Evolutionary conservation across 2,888 invertebrate genomes (phyloP), one percentile per base, ranked within the genome.

Genomic region (Glaucopsyche alexis): DNA sequence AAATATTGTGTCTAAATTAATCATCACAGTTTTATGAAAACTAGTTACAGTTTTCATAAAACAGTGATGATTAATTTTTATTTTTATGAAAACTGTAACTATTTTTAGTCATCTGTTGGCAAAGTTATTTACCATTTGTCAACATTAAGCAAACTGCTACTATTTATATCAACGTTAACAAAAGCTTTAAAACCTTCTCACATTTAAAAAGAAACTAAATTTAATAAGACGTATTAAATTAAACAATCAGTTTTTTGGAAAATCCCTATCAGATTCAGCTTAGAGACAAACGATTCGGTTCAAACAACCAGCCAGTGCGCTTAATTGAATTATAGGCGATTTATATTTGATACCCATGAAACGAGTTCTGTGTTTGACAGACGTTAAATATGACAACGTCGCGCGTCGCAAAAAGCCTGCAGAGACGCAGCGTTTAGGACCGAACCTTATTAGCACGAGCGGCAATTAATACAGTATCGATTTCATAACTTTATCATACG

Each of bases 331-430:
- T 60, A 60, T 60, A 60, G 60, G 7, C 60, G 60, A 60, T 60
- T 29, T 60, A 60, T 60, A 38, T 60, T 60, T 13, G 60, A 60
- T 60, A 38, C 7, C 19, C 60, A 60, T 38, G 60, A 60, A 60
- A 60, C 60, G 60, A 60, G 29, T 60, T 60, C 29, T 60, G 60
- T 60, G 64, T 64, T 16, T 47, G 47, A 50, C 71, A 55, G 64
- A 66, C 74, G 74, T 74, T 74, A 77, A 72, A 76, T 72, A 74
- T 75, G 73, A 73, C 73, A 75, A 74, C 73, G 71, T 69, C 75
- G 71, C 47, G 73, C 73, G 71, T 69, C 75, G 71, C 47, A 69
- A 67, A 76, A 75, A 74, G 73, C 72, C 29, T 29, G 11, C 60
- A 52, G 52, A 52, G 50, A 42, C 42, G 6, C 42, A 40, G 73